Evolutionary conservation across 2,888 invertebrate genomes (phyloP).

Genomic region (Cerastis rubricosa): DNA sequence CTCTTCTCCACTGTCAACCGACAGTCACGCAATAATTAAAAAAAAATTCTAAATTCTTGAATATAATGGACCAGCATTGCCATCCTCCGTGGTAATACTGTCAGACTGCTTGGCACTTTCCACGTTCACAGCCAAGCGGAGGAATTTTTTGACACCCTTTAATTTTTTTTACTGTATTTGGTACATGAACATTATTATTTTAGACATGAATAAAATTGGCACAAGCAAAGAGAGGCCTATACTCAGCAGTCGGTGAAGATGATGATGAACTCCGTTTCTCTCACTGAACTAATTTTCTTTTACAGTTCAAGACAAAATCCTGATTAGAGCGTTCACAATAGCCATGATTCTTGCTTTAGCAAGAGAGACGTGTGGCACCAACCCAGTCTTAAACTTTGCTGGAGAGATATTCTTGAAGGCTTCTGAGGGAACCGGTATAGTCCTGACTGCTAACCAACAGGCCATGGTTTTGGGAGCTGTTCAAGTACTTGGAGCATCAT

Average conservation of each 20-base stretch:
- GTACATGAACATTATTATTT: too few relatives aligned
- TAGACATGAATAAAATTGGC: too few relatives aligned
- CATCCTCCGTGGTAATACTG: too few relatives aligned
- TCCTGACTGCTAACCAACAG: slow-evolving; percentile 84
- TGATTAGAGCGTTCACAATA: slow-evolving; percentile 82
- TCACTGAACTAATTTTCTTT: slow-evolving; percentile 30
- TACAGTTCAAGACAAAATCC: slow-evolving; percentile 82
- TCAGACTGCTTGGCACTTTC: too few relatives aligned
- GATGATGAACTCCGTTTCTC: neutral
- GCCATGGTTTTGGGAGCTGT: slow-evolving; percentile 86
- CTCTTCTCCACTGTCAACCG: too few relatives aligned
- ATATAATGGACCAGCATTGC: too few relatives aligned
- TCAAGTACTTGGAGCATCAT: slow-evolving; percentile 81
- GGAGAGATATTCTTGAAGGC: slow-evolving; percentile 83
- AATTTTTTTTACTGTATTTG: neutral
- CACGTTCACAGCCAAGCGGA: too few relatives aligned
- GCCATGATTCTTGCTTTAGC: slow-evolving; percentile 78
- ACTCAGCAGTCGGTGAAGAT: too few relatives aligned
- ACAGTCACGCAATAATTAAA: too few relatives aligned
- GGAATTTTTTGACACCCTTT: neutral
- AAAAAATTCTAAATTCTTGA: too few relatives aligned
- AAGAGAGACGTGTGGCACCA: slow-evolving; percentile 83
- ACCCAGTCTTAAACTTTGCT: slow-evolving; percentile 85
- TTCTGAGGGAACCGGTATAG: slow-evolving; percentile 73
- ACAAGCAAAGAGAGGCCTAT: neutral